Evolutionary conservation across 1,140 invertebrate species (phyloP).

Genomic region (Daktulosphaira vitifoliae): DNA sequence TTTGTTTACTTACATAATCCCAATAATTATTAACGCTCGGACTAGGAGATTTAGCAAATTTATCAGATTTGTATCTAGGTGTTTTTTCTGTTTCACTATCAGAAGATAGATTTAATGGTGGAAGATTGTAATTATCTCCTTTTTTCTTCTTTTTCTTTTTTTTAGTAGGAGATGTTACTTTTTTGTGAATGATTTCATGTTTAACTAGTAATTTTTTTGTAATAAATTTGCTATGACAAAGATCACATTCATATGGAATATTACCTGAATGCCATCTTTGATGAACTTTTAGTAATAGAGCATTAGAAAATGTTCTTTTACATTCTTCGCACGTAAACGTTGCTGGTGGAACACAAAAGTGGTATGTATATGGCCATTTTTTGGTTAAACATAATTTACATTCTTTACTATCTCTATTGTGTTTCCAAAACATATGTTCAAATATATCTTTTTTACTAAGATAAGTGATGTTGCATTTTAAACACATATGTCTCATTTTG

Average conservation of each 20-base stretch:
- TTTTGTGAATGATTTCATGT: conserved; percentile 45
- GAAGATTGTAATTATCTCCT: conserved; percentile 53
- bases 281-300: conserved; percentile 72
- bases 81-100: conserved; percentile 53
- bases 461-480: conserved; percentile 74
- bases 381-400: conserved; percentile 78
- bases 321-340: conserved; percentile 73
- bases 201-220: conserved; percentile 66
- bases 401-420: conserved; percentile 73
- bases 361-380: conserved; percentile 82
- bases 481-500: conserved; percentile 73
- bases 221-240: conserved; percentile 68
- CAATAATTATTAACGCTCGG: conserved; percentile 5
- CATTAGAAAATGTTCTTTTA: conserved; percentile 58
- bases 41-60: conserved; percentile 7
- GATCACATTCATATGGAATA: conserved; percentile 57
- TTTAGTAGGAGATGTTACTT: not conserved
- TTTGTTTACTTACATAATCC: conserved; percentile 14
- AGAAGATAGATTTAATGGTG: conserved; percentile 66
- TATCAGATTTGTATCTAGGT: conserved; percentile 13
- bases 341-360: conserved; percentile 72
- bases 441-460: conserved; percentile 76
- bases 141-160: conserved; percentile 38
- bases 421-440: conserved; percentile 83
- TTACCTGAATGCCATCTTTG: conserved; percentile 66